Conservation (phyloP, 2,113 vertebrate genomes). For the Ornithorhynchus anatinus region DNA sequence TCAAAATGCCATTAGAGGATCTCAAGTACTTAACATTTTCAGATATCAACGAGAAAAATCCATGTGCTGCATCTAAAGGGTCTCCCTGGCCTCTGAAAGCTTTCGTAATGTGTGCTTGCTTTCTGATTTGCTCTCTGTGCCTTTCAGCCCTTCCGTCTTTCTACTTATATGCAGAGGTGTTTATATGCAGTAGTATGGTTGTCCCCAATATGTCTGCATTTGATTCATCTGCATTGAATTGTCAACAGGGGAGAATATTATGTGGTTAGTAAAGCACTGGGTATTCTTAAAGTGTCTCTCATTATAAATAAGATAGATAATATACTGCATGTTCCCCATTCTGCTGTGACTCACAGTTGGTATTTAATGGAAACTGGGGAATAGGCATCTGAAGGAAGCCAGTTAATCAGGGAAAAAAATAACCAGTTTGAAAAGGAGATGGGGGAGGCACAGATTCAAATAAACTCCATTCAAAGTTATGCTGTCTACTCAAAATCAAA, state of each 20-base stretch:
- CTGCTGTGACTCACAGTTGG: not conserved
- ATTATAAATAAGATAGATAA: slow-evolving; percentile 22
- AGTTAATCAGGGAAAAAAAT: not conserved
- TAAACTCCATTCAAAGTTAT: not conserved
- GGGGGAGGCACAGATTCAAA: not conserved
- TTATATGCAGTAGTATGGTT: not conserved
- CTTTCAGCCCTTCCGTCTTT: slow-evolving; percentile 15
- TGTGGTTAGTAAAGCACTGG: not conserved
- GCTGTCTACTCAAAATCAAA: not conserved
- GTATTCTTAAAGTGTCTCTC: not conserved
- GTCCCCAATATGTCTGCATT: slow-evolving; percentile 25
- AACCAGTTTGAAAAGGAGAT: not conserved
- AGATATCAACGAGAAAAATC: slow-evolving; percentile 41
- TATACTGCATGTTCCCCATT: not conserved
- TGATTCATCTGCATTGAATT: slow-evolving; percentile 29
- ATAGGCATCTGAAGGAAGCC: not conserved
- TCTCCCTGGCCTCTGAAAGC: slow-evolving; percentile 21
- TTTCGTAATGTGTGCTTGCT: slow-evolving; percentile 20
- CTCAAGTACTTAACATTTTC: slow-evolving; percentile 19
- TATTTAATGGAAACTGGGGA: not conserved
- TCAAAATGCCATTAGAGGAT: slow-evolving; percentile 48
- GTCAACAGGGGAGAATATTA: not conserved
- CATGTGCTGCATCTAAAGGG: slow-evolving; percentile 37
- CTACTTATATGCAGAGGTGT: slow-evolving; percentile 10
- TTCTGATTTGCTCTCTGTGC: not conserved